Conservation (phyloP, 1,140 invertebrate species). For the Drosophila gunungcola region DNA sequence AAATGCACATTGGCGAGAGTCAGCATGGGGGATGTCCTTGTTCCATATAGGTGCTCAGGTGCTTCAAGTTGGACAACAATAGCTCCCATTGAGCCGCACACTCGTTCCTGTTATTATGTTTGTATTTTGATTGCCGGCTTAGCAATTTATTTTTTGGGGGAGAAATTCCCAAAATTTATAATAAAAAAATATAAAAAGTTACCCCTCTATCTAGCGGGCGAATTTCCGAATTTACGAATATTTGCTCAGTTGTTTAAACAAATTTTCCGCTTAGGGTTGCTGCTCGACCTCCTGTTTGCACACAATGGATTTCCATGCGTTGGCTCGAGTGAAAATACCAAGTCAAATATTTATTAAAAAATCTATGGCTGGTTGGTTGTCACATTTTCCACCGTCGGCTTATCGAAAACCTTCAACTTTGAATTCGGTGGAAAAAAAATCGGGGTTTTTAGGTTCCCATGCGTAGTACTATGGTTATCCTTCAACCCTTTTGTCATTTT, state of each 20-base stretch:
- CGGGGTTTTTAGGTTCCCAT: slow-evolving; percentile 36
- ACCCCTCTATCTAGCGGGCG: slow-evolving; percentile 28
- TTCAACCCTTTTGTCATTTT: slow-evolving; percentile 5
- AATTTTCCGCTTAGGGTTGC: slow-evolving; percentile 71
- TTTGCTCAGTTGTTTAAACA: slow-evolving; percentile 79
- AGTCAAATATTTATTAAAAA: slow-evolving; percentile 69
- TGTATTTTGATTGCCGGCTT: slow-evolving; percentile 74
- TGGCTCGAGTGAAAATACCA: slow-evolving; percentile 66
- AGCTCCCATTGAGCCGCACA: slow-evolving; percentile 21
- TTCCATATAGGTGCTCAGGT: slow-evolving; percentile 47
- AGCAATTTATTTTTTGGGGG: slow-evolving; percentile 50
- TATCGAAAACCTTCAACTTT: slow-evolving; percentile 2
- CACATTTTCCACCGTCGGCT: slow-evolving; percentile 4
- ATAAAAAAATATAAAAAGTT: slow-evolving; percentile 28
- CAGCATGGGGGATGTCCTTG: slow-evolving; percentile 27
- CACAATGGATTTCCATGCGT: slow-evolving; percentile 44
- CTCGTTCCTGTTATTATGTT: slow-evolving; percentile 23
- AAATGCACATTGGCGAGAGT: slow-evolving; percentile 63
- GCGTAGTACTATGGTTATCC: background rate
- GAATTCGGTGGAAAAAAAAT: slow-evolving; percentile 1
- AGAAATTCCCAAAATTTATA: slow-evolving; percentile 40
- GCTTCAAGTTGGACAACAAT: slow-evolving; percentile 57
- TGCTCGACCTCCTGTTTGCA: slow-evolving; percentile 25
- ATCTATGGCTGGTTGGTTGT: slow-evolving; percentile 35
- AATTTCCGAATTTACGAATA: slow-evolving; percentile 20